phyloP scores from a whole-genome alignment of 2,797 vertebrate species.

The Eulemur mongoz region DNA sequence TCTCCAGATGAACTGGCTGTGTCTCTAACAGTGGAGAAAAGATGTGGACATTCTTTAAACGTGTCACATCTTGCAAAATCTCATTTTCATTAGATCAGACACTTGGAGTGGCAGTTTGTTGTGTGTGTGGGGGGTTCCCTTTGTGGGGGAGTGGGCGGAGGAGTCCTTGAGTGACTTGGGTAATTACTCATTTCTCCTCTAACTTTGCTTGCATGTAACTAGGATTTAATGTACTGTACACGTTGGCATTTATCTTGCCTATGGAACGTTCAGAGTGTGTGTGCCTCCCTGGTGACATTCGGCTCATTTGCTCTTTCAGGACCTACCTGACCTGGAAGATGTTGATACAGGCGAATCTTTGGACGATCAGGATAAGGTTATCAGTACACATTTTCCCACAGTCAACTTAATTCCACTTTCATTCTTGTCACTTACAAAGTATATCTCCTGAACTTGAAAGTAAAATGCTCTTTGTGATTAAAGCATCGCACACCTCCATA shows the following conservation, averaged over 20 bases:
- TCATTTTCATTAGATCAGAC: neutral
- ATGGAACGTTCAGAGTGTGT: fast-evolving
- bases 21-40: neutral
- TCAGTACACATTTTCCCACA: neutral
- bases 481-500: fast-evolving
- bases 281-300: neutral
- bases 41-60: neutral
- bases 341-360: fast-evolving
- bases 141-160: neutral
- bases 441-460: neutral
- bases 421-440: neutral
- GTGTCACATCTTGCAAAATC: neutral
- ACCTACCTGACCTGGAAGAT: slow-evolving; percentile 95
- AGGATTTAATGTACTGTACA: fast-evolving
- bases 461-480: neutral
- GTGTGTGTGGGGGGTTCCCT: neutral
- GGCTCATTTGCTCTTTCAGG: slow-evolving; percentile 81
- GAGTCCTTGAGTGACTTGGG: fast-evolving
- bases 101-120: neutral
- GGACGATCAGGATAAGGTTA: slow-evolving; percentile 26
- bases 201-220: fast-evolving
- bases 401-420: neutral
- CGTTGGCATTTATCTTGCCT: fast-evolving
- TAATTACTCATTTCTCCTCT: neutral
- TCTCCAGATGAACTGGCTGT: neutral